These are phyloP conservation scores for Petrolisthes cinctipes DNA, from an alignment of 2,888 invertebrate genomes.

Conservation along the genomic window DNA sequence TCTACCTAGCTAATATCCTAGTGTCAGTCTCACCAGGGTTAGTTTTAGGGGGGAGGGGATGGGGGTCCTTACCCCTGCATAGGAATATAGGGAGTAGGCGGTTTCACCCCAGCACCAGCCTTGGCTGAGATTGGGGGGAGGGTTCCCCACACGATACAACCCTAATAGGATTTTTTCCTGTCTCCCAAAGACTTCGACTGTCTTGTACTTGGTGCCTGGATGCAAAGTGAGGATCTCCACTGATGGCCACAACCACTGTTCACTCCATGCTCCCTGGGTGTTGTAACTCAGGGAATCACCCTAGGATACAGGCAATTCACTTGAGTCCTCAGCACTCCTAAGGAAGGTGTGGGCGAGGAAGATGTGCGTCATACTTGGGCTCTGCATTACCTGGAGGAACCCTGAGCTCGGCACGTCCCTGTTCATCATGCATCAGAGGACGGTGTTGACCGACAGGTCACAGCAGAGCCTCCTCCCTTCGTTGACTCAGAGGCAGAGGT, in stretches of 20 bases:
- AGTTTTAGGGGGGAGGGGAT: too few relatives aligned
- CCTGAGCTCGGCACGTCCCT: constrained; percentile 9
- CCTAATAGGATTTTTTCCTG: too few relatives aligned
- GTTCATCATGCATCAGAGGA: neutral
- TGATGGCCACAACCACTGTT: neutral
- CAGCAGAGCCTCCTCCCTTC: neutral
- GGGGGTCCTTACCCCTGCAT: too few relatives aligned
- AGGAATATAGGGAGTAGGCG: too few relatives aligned
- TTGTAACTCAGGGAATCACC: too few relatives aligned
- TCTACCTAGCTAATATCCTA: too few relatives aligned
- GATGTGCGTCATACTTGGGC: neutral
- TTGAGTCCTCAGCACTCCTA: neutral
- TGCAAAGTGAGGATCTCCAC: neutral
- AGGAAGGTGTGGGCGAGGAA: neutral
- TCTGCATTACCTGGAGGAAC: neutral
- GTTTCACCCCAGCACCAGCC: too few relatives aligned
- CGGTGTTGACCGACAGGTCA: neutral
- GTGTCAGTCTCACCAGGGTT: too few relatives aligned
- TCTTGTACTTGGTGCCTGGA: neutral
- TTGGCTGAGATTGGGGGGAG: too few relatives aligned
- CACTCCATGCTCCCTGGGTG: neutral
- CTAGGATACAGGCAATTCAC: neutral
- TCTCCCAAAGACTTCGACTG: neutral
- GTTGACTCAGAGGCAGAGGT: neutral
- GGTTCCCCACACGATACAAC: too few relatives aligned